Evolutionary conservation across 2,797 vertebrate genomes (phyloP).

Genomic region (Girardinus metallicus): DNA sequence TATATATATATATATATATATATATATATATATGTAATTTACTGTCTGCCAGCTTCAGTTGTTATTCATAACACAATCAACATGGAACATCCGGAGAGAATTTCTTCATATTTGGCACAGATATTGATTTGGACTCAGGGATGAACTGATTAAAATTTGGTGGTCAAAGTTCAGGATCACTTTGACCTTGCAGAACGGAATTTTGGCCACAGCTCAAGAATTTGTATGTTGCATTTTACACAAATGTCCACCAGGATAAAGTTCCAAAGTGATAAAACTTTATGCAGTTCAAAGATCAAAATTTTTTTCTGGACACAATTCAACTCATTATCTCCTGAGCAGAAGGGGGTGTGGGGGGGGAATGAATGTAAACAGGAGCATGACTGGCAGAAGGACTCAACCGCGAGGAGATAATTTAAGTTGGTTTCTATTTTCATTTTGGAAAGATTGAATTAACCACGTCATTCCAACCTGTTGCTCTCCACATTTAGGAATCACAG

Average conservation of each 20-base stretch:
- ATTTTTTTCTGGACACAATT: slow-evolving; percentile 1
- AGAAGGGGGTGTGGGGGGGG: neutral
- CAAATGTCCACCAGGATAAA: neutral
- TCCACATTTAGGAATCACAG: slow-evolving; percentile 38
- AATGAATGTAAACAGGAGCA: slow-evolving; percentile 10
- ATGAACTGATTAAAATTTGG: slow-evolving; percentile 14
- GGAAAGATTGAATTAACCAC: slow-evolving; percentile 40
- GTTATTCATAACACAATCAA: neutral
- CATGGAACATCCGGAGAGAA: neutral
- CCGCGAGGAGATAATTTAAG: slow-evolving; percentile 11
- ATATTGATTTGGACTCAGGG: neutral
- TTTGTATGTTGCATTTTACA: neutral
- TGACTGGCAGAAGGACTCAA: neutral
- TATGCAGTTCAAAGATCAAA: slow-evolving; percentile 4
- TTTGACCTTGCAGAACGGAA: slow-evolving; percentile 6
- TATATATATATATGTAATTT: neutral
- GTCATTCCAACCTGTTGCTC: slow-evolving; percentile 32
- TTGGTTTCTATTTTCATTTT: slow-evolving; percentile 36
- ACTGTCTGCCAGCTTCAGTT: neutral
- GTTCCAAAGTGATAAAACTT: slow-evolving; percentile 7
- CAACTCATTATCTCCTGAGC: neutral
- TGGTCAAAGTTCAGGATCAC: slow-evolving; percentile 16
- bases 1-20: too few species aligned
- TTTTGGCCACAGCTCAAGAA: slow-evolving; percentile 16
- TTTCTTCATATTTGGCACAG: slow-evolving; percentile 2